A percentile compares a stretch with the other conserved stretches of the same genome.
Evolutionary conservation across 2,888 invertebrate genomes (phyloP).

Genomic region (Erebia aethiops): DNA sequence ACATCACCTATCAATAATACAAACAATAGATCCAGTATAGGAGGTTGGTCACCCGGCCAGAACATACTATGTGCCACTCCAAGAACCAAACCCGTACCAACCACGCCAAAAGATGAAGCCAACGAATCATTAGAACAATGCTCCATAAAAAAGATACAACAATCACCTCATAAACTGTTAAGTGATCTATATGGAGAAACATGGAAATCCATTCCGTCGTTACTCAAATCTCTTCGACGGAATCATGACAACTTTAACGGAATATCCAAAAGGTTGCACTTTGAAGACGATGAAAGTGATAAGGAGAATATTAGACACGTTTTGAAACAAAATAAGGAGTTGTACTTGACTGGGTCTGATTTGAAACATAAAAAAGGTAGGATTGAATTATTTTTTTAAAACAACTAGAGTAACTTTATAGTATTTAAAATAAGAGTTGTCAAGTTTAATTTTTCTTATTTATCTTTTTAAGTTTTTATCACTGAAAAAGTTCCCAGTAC

Average conservation of each 20-base stretch:
- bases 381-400: background rate
- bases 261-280: slow-evolving; percentile 63
- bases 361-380: slow-evolving; percentile 51
- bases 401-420: no score
- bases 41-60: slow-evolving; percentile 75
- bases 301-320: slow-evolving; percentile 65
- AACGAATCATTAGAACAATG: slow-evolving; percentile 72
- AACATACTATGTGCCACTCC: slow-evolving; percentile 69
- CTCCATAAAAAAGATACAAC: slow-evolving; percentile 66
- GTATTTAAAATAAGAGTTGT: no score
- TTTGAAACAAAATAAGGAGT: slow-evolving; percentile 56
- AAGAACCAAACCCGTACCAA: slow-evolving; percentile 57
- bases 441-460: background rate
- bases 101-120: slow-evolving; percentile 65
- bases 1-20: slow-evolving; percentile 47
- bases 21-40: slow-evolving; percentile 56
- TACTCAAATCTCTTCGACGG: slow-evolving; percentile 63
- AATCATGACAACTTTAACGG: slow-evolving; percentile 57
- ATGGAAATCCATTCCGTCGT: slow-evolving; percentile 78
- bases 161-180: slow-evolving; percentile 70
- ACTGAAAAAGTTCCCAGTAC: slow-evolving; percentile 66
- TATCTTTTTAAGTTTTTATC: slow-evolving; percentile 49
- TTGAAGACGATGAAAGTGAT: slow-evolving; percentile 63
- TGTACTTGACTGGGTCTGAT: slow-evolving; percentile 67
- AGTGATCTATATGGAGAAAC: slow-evolving; percentile 81